phyloP scores from a whole-genome alignment of 37 sponge, comb jelly and placozoan genomes.

The Beroe ovata region DNA sequence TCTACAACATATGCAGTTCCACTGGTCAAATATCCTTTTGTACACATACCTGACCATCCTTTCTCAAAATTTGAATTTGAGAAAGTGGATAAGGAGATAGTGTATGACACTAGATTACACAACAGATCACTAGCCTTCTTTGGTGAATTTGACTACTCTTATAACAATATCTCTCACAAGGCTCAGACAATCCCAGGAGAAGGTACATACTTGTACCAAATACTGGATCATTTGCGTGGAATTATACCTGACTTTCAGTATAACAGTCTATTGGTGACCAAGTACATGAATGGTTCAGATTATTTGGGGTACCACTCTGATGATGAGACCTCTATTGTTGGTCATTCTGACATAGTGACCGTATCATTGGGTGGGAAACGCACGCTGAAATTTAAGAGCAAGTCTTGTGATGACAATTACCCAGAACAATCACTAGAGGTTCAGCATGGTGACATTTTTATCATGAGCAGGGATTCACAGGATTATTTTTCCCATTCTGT shows the following conservation, averaged over 20 bases:
- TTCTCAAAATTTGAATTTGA: no score
- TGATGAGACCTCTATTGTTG: neutral
- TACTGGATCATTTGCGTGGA: neutral
- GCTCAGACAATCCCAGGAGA: no score
- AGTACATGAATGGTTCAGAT: neutral
- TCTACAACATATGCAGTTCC: no score
- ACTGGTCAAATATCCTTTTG: no score
- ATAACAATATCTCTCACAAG: no score
- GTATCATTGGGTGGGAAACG: neutral
- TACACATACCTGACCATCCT: no score
- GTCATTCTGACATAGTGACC: neutral
- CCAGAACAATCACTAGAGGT: neutral
- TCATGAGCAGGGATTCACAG: neutral
- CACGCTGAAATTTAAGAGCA: neutral
- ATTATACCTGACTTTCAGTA: neutral
- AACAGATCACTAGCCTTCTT: no score
- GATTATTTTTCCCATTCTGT: neutral
- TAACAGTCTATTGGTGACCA: neutral
- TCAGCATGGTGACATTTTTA: neutral
- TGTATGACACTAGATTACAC: no score
- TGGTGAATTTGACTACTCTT: no score
- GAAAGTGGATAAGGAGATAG: no score
- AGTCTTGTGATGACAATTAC: neutral
- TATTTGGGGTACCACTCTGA: neutral
- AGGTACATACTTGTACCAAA: neutral